phyloP scores from a whole-genome alignment of 2,113 vertebrate genomes.

The Phaetusa simplex region DNA sequence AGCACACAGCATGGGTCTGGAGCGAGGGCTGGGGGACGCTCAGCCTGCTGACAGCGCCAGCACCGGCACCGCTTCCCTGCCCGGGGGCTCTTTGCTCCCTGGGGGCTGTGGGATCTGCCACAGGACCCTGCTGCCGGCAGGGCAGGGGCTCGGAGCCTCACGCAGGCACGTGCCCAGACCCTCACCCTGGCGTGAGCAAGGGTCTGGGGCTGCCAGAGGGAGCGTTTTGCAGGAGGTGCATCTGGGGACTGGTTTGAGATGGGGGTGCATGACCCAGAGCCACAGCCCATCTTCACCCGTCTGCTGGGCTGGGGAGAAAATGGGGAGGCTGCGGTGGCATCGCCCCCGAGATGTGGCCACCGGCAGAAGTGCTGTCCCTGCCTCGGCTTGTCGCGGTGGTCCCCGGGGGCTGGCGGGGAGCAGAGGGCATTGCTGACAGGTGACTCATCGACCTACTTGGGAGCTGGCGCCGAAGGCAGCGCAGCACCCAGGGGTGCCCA shows the following conservation, averaged over 20 bases:
- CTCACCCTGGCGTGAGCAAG: fast-evolving
- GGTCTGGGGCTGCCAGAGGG: background rate
- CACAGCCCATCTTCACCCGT: fast-evolving
- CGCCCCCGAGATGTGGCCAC: background rate
- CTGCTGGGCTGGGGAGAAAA: background rate
- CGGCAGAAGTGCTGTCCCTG: fast-evolving
- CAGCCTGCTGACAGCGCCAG: fast-evolving
- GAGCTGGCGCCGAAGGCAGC: fast-evolving
- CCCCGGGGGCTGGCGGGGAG: background rate
- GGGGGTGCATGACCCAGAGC: too few species aligned
- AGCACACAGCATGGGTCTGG: background rate
- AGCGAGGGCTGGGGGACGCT: background rate
- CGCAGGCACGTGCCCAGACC: fast-evolving
- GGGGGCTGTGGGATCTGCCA: background rate
- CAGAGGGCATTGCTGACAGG: background rate
- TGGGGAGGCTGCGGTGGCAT: background rate
- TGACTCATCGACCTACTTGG: background rate
- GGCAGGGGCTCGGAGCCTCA: background rate
- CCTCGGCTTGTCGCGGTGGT: fast-evolving
- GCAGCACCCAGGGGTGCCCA: background rate
- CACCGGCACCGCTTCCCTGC: fast-evolving
- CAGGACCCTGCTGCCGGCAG: background rate
- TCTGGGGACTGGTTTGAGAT: fast-evolving
- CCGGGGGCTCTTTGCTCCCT: fast-evolving
- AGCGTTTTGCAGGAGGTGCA: fast-evolving